Evolutionary conservation across 2,888 invertebrate species (phyloP), one percentile per base, ranked within the genome.

Genomic region (Lymantria monacha): DNA sequence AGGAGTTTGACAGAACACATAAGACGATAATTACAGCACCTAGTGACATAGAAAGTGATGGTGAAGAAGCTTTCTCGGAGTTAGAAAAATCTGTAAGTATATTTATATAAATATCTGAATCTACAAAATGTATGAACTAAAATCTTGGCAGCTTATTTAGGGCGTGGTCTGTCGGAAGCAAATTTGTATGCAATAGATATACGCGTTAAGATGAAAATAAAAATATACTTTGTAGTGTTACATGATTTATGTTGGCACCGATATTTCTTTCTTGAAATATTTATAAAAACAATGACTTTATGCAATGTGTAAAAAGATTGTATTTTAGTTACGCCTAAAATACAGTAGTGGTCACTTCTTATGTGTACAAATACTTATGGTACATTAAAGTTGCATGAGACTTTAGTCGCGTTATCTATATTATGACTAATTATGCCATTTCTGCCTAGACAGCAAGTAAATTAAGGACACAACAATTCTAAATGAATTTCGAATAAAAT

Each of bases 41-140:
- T 38, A 87, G 81, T 66, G 91, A 92, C 60, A 84, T 83, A 61
- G 92, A 92, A 57, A 92, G 91, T 61, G 92, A 92, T 66, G 89
- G 84, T 14, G 92, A 92, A 67, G 92, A 92, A 55, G 86, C 88
- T 11, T 87, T 90, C 58, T 80, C 81, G 22, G 91, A 91, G 63
- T 68, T 85, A 63, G 91, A 91, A 61, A 74, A 87, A 61, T 79
- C 77, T 64, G 92, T 92, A 81, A 89, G 90, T 87, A 74, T 59
- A 30, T 31, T 46, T n/a, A 30, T 8, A 46, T 1, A 10, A 14
- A 2, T n/a, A n/a, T 12, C 44, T 37, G 53, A 51, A 40, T 48
- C 7, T 38, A 12, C 36, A 9, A 9, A 31, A 12, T 30, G 10
- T 46, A 48, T 37, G 14, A 12, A 30, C 44, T 44, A 54, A 55